phyloP scores from a whole-genome alignment of 2,888 invertebrate genomes.

The Ferrisia virgata region DNA sequence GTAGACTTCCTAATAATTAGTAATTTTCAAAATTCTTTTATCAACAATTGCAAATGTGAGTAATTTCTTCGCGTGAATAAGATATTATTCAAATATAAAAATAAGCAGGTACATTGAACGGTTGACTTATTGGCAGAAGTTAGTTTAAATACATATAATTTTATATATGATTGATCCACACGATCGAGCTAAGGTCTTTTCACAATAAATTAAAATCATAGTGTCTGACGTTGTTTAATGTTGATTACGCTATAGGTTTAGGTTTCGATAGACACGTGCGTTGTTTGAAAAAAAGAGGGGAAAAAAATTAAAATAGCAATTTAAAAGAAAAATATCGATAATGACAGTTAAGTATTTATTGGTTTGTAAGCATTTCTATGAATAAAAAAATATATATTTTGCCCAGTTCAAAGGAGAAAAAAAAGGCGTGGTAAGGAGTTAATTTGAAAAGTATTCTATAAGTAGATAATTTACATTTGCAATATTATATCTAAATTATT shows the following conservation, averaged over 20 bases:
- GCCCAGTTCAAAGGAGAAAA: not conserved
- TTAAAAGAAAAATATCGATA: not conserved
- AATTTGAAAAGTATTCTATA: not conserved
- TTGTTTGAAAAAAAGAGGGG: too few species aligned
- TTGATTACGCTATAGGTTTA: not conserved
- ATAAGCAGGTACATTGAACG: too few species aligned
- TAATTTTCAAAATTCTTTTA: too few species aligned
- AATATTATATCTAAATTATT: not conserved
- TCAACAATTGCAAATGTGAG: too few species aligned
- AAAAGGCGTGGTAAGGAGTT: not conserved
- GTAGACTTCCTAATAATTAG: too few species aligned
- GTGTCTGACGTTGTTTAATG: not conserved
- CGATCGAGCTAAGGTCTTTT: not conserved
- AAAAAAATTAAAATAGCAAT: not conserved
- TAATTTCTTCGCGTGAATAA: too few species aligned
- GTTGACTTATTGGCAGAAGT: not conserved
- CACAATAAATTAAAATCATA: not conserved
- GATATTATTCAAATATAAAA: too few species aligned
- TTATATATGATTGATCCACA: not conserved
- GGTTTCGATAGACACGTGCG: too few species aligned
- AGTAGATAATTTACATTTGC: not conserved
- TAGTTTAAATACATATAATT: not conserved
- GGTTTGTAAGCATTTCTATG: not conserved
- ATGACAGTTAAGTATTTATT: slow-evolving; percentile 3
- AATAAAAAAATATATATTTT: not conserved